Conservation (phyloP, 2,888 invertebrate species). For the Callosobruchus maculatus region DNA sequence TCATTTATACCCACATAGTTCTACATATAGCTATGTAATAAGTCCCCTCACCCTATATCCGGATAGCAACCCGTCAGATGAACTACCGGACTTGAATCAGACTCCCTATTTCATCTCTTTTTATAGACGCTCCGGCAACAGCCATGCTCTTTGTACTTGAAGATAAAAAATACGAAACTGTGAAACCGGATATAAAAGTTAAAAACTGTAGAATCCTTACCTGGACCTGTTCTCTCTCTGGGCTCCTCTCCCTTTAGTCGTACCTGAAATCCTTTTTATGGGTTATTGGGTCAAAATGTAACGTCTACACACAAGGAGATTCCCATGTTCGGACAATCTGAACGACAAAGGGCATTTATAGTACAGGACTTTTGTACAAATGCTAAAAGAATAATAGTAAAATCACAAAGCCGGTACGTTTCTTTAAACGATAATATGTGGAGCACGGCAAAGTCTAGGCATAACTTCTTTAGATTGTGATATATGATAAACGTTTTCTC, state of each 20-base stretch:
- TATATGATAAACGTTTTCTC: too few species aligned
- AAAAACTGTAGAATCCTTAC: constrained; percentile 7
- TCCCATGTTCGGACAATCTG: constrained; percentile 19
- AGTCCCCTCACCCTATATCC: not conserved
- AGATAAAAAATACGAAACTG: not conserved
- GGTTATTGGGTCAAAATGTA: constrained; percentile 38
- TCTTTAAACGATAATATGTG: too few species aligned
- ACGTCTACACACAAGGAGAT: constrained; percentile 9
- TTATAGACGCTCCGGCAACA: not conserved
- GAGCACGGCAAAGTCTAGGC: too few species aligned
- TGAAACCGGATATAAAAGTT: constrained; percentile 10
- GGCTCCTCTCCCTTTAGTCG: constrained; percentile 1
- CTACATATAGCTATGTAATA: too few species aligned
- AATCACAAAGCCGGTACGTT: too few species aligned
- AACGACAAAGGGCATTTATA: not conserved
- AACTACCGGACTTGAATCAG: not conserved
- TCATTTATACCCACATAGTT: too few species aligned
- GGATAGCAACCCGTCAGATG: not conserved
- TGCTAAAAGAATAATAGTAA: too few species aligned
- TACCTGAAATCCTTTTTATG: constrained; percentile 32
- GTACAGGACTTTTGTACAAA: not conserved
- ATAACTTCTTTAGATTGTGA: too few species aligned
- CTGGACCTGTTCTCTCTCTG: constrained; percentile 7
- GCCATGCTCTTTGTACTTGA: not conserved
- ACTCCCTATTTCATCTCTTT: not conserved